Conservation (phyloP, 92 coral and sea anemone genomes). For the Palythoa grandis region DNA sequence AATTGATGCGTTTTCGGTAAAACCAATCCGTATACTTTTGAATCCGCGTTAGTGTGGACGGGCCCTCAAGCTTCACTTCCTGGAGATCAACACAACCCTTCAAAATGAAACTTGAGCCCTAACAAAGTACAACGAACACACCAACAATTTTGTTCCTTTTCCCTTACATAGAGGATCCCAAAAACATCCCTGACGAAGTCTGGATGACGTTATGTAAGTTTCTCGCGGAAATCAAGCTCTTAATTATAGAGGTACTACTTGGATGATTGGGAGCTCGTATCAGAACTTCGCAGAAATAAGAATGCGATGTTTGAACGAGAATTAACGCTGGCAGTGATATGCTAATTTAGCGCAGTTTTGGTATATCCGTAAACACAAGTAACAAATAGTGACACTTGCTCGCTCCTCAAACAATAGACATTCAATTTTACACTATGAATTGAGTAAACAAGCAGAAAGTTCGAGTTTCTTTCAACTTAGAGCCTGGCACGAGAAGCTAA, state of each 20-base stretch:
- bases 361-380: conserved; percentile 49
- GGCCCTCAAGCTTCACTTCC: background rate
- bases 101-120: conserved; percentile 16
- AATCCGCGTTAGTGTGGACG: too few species aligned
- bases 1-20: too few species aligned
- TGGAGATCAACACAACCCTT: conserved; percentile 25
- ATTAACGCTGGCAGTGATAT: conserved; percentile 32
- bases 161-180: background rate
- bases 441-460: conserved; percentile 35
- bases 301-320: conserved; percentile 29
- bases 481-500: conserved; percentile 15
- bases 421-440: conserved; percentile 27
- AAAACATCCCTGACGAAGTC: background rate
- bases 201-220: background rate
- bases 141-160: background rate
- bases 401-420: conserved; percentile 50
- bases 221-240: background rate
- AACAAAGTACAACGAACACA: conserved; percentile 9
- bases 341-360: conserved; percentile 57
- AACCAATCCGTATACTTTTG: too few species aligned
- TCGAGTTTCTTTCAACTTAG: conserved; percentile 15
- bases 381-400: conserved; percentile 53
- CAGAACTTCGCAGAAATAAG: conserved; percentile 1
- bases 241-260: background rate
- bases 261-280: background rate